Conservation (phyloP, 2,888 invertebrate genomes). For the Amphipoea oculea region DNA sequence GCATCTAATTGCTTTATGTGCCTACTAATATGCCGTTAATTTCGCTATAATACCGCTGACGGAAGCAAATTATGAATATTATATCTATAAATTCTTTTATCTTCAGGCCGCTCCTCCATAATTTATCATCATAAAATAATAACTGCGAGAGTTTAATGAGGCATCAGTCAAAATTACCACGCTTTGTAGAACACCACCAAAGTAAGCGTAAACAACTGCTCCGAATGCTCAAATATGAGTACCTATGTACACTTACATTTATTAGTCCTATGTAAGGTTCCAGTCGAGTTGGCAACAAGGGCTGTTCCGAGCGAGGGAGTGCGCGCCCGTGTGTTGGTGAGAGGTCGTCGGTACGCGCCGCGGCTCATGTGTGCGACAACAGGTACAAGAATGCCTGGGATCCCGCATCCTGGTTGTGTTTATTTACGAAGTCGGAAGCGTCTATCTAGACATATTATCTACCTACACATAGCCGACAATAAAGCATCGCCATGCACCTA, state of each 20-base stretch:
- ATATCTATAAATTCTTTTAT: conserved; percentile 78
- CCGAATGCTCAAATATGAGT: conserved; percentile 71
- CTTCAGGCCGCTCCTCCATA: conserved; percentile 77
- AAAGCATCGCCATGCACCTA: conserved; percentile 38
- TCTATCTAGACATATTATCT: conserved; percentile 39
- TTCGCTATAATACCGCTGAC: conserved; percentile 75
- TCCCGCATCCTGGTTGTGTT: conserved; percentile 47
- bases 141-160: conserved; percentile 82
- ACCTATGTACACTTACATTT: conserved; percentile 67
- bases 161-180: conserved; percentile 78
- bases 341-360: conserved; percentile 33
- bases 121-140: conserved; percentile 83
- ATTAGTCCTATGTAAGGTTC: conserved; percentile 77
- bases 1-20: conserved; percentile 73
- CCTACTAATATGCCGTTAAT: conserved; percentile 76
- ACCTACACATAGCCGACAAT: conserved; percentile 20
- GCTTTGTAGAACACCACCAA: conserved; percentile 70
- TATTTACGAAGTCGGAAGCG: conserved; percentile 53
- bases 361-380: conserved; percentile 52
- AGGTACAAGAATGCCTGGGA: conserved; percentile 51
- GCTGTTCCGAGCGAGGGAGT: conserved; percentile 70
- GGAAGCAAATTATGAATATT: conserved; percentile 80
- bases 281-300: conserved; percentile 74
- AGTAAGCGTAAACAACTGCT: conserved; percentile 71
- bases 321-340: conserved; percentile 63